A percentile compares a stretch with the other conserved stretches of the same genome.
Conservation (phyloP, 2,888 invertebrate species). For the Lycia hirtaria region DNA sequence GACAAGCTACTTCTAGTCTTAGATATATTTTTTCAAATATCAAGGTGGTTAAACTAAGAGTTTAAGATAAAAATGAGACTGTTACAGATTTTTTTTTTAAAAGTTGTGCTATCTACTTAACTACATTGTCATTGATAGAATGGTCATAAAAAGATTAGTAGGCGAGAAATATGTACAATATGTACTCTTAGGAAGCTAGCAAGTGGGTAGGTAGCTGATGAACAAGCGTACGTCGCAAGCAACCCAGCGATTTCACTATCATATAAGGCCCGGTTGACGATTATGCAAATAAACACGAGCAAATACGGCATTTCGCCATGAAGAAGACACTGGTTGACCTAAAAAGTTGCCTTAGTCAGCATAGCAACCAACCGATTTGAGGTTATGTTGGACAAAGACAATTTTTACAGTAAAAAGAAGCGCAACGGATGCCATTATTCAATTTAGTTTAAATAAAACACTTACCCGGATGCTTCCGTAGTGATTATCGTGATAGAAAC, state of each 20-base stretch:
- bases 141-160: background rate
- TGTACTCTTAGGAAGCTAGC: no score
- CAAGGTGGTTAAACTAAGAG: no score
- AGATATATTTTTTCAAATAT: no score
- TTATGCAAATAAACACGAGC: slow-evolving; percentile 60
- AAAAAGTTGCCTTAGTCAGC: slow-evolving; percentile 53
- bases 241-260: slow-evolving; percentile 40
- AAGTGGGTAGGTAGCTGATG: no score
- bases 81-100: background rate
- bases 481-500: slow-evolving; percentile 63
- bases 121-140: background rate
- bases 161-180: slow-evolving; percentile 3
- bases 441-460: slow-evolving; percentile 46
- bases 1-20: no score
- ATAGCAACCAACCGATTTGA: slow-evolving; percentile 50
- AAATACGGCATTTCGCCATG: slow-evolving; percentile 58
- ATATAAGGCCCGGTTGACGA: slow-evolving; percentile 32
- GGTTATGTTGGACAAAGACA: slow-evolving; percentile 53
- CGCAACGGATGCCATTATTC: slow-evolving; percentile 36
- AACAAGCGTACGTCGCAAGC: slow-evolving; percentile 16
- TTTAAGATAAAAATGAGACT: no score
- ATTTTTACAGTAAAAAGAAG: slow-evolving; percentile 46
- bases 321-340: slow-evolving; percentile 77
- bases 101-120: background rate
- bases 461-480: slow-evolving; percentile 84